Conservation (phyloP, 53 echinoderm and acorn worm genomes). For the Echinarachnius parma region DNA sequence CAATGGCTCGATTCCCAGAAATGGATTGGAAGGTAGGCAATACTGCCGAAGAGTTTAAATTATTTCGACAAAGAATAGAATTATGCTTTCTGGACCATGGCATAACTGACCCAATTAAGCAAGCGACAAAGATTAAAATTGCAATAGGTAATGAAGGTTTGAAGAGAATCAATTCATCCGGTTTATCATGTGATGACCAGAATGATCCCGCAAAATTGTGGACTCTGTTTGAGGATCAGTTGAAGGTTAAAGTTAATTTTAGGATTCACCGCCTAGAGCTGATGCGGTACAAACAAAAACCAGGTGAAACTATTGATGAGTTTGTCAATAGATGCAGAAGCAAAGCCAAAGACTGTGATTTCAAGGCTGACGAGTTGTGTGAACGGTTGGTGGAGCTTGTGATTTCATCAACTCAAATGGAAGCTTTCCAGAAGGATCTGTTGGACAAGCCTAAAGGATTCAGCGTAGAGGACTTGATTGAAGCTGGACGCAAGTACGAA, state of each 20-base stretch:
- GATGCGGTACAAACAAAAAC: constrained; percentile 43
- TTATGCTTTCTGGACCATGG: constrained; percentile 52
- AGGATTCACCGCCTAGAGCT: constrained; percentile 50
- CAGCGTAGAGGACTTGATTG: no score
- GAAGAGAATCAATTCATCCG: constrained; percentile 55
- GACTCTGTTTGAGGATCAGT: constrained; percentile 55
- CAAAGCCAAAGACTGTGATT: constrained; percentile 1
- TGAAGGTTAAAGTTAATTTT: constrained; percentile 56
- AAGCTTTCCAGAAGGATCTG: no score
- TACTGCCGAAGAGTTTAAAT: constrained; percentile 19
- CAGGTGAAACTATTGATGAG: constrained; percentile 46
- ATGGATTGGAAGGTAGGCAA: constrained; percentile 9
- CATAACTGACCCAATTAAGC: constrained; percentile 38
- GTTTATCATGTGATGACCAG: constrained; percentile 53
- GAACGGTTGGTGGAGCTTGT: no score
- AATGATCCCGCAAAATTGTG: constrained; percentile 47
- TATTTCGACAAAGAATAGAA: constrained; percentile 24
- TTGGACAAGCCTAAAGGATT: no score
- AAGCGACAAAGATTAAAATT: constrained; percentile 57
- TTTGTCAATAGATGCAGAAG: no score
- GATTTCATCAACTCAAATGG: no score
- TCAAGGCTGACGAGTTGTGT: neutral
- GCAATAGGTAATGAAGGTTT: constrained; percentile 72
- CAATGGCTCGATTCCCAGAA: constrained; percentile 21
- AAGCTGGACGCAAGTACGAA: no score